These are phyloP conservation scores for Dicentrarchus labrax DNA, from an alignment of 2,113 vertebrate species.

Conservation along the genomic window DNA sequence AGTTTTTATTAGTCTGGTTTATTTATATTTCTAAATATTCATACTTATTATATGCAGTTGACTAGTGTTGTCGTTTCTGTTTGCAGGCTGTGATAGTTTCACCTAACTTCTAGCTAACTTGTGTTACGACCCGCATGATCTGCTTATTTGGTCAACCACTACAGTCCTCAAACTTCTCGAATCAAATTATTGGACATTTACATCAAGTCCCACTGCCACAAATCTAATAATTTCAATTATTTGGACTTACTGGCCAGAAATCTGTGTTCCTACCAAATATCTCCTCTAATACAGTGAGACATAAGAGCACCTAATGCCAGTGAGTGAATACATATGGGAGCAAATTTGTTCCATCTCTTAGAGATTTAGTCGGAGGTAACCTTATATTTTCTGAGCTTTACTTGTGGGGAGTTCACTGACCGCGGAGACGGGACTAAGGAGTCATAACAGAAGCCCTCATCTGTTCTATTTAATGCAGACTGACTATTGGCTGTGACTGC, in stretches of 20 bases:
- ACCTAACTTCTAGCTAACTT: no score
- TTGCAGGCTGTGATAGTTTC: no score
- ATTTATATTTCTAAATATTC: no score
- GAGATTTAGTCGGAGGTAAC: conserved; percentile 76
- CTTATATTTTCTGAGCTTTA: conserved; percentile 68
- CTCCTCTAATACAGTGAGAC: conserved; percentile 60
- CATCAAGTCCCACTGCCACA: conserved; percentile 43
- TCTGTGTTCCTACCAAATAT: conserved; percentile 53
- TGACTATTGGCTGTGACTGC: conserved; percentile 56
- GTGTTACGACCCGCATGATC: no score
- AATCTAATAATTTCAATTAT: conserved; percentile 67
- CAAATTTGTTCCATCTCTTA: conserved; percentile 76
- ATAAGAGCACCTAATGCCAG: conserved; percentile 60
- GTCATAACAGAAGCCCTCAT: conserved; percentile 70
- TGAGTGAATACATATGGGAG: conserved; percentile 75
- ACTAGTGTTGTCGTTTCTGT: no score
- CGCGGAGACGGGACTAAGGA: conserved; percentile 50
- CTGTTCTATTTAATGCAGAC: conserved; percentile 55
- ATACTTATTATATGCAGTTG: no score
- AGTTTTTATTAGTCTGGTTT: no score
- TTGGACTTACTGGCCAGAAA: conserved; percentile 44
- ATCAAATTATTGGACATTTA: conserved; percentile 21
- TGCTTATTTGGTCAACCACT: background rate
- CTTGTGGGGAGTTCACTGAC: conserved; percentile 55
- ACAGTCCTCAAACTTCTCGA: background rate